Evolutionary conservation across 30 jellyfish, hydroid and myxozoan genomes (phyloP), one percentile per base, ranked within the genome.

Genomic region (Aurelia sp.): DNA sequence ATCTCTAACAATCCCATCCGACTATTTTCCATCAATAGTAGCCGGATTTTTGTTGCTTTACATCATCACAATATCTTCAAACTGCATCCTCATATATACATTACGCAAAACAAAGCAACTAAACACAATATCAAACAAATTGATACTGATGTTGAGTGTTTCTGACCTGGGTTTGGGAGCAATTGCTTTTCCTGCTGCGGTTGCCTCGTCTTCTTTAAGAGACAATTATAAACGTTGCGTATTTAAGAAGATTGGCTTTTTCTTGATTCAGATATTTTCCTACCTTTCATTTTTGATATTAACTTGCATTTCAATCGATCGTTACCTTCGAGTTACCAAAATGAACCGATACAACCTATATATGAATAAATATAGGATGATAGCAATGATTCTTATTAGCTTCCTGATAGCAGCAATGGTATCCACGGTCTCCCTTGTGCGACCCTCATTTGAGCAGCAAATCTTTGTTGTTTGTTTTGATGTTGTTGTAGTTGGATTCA

Each of bases 131-230:
- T 69, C 91, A 53, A 82, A 82, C 71, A 33, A 70, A 70, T 35
- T 82, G 71, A 70, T 82, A 11, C 51, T 82, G 59, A 11, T 70
- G 18, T 70, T 82, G 85, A 82, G 61, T 27, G 17, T 82, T 23
- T 82, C 91, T 15, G 91, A 82, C 37, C 74, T 82, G 31, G 44
- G 80, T 27, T 69, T 78, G 31, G 91, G 91, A 58, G 44, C 60
- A 10, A 13, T 82, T 13, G 78, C 61, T 41, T 71, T 82, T 27
- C 91, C 91, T 3, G 48, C 66, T 9, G n/a, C 67, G 37, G 61
- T 35, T 6, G 65, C 21, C 7, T 37, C 73, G 78, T 16, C 59
- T 9, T 20, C 55, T 9, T 10, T 55, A 41, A 82, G 31, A 41
- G 62, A 70, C 55, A 40, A 31, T 58, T 37, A 31, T 44, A 84